Conservation (phyloP, 2,888 invertebrate genomes). For the Eutolmus rufibarbis region DNA sequence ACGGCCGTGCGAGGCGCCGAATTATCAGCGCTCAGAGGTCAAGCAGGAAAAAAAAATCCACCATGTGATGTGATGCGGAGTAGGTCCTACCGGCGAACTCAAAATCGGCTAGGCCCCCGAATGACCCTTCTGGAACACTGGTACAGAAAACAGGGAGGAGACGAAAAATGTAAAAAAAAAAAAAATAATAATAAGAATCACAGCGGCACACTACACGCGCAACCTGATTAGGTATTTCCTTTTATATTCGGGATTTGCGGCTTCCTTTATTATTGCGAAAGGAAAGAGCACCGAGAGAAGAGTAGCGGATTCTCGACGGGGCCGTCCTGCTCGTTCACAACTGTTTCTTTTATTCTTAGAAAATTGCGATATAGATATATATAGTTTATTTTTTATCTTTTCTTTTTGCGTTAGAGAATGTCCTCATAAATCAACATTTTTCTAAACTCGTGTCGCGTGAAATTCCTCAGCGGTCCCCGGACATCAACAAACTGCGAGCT, state of each 20-base stretch:
- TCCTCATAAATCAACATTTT: background rate
- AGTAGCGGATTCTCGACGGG: background rate
- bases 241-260: background rate
- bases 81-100: background rate
- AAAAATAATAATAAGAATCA: background rate
- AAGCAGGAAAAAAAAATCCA: background rate
- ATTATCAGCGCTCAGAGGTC: constrained; percentile 2
- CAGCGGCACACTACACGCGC: constrained; percentile 28
- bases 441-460: background rate
- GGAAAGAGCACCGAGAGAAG: background rate
- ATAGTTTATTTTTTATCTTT: background rate
- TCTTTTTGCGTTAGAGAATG: background rate
- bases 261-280: background rate
- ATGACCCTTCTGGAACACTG: background rate
- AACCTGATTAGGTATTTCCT: background rate
- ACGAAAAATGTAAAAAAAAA: background rate
- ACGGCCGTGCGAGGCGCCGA: background rate
- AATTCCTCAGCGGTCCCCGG: background rate
- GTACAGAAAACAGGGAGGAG: constrained; percentile 16
- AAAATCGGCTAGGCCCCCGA: background rate
- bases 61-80: constrained; percentile 12
- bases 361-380: background rate
- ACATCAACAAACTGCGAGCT: background rate
- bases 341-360: background rate
- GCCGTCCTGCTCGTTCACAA: background rate